Base-by-base conservation (phyloP, 2,888 invertebrate species). In the Cryptocephalus primarius region DNA sequence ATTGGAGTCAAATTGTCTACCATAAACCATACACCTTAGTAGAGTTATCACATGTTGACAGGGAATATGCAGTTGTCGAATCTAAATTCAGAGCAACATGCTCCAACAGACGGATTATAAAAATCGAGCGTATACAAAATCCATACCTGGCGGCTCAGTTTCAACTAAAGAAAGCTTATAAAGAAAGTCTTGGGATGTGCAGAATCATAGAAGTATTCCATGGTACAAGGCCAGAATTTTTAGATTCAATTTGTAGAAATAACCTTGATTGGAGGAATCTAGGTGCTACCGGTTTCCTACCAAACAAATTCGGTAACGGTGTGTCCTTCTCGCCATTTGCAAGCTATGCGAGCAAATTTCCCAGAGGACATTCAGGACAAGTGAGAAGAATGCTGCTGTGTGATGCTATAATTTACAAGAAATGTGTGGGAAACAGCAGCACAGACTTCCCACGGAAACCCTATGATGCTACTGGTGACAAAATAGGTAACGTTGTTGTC, bases 261-360 rank as follows among this genome's bases (percentile, higher is more conserved):
- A 51, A 50, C 44, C 52, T 49, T 42, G 38, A 49, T 39, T 48
- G 48, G 42, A 43, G 52, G 1, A 22, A 22, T 2, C 42, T 44
- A 34, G 41, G 32, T n/a, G 46, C 49, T 13, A 41, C 13, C 33
- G 51, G 47, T 13, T 42, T 46, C 40, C 48, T 44, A 6, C 2
- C 2, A 22, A 22, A 22, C 6, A 22, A 22, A 6, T 22, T 22
- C 48, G 55, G 55, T n/a, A 34, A 49, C 33, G 56, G 53, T 8
- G 45, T 54, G 4, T 52, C 53, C n/a, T 58, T 58, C 43, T 41
- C 55, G 39, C 12, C 31, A 10, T 14, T 44, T 33, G 45, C 56
- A 10, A 44, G 4, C 41, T 56, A 51, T 38, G 54, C 57, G 8
- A 48, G 49, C 8, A 49, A 54, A 45, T 57, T 54, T 41, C 48